These are phyloP conservation scores for Phyllotreta cruciferae DNA, from an alignment of 2,888 invertebrate genomes.

Conservation along the genomic window DNA sequence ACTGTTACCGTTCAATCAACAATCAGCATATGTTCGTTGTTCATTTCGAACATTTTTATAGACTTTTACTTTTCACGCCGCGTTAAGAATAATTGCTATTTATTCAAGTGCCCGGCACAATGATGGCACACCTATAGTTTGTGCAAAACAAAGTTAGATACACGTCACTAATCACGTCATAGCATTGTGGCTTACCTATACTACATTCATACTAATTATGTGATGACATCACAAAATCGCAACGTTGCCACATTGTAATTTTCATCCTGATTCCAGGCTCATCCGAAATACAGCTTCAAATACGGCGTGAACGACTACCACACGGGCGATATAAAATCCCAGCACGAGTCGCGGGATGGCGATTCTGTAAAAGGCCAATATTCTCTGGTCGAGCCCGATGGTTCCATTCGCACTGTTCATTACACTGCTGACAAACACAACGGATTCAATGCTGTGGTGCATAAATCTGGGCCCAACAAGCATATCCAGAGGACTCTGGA, in stretches of 20 bases:
- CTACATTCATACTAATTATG: no score
- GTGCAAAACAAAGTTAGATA: no score
- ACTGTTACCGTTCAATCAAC: background rate
- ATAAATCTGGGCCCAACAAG: conserved; percentile 44
- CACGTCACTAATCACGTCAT: no score
- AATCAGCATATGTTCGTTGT: conserved; percentile 1
- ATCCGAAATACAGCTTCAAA: conserved; percentile 56
- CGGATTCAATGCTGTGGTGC: conserved; percentile 58
- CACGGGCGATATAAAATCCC: conserved; percentile 57
- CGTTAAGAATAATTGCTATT: background rate
- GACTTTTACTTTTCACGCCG: conserved; percentile 6
- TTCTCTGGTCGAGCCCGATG: conserved; percentile 58
- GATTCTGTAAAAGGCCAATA: conserved; percentile 59
- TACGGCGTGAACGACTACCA: conserved; percentile 58
- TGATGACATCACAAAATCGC: no score
- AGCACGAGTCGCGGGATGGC: conserved; percentile 56
- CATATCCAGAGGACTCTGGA: conserved; percentile 36
- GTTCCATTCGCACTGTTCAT: conserved; percentile 56
- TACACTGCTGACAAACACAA: conserved; percentile 58
- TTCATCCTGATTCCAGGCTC: conserved; percentile 45
- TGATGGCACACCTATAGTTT: no score
- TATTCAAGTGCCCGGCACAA: background rate
- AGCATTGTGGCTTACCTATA: no score
- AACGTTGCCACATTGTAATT: background rate
- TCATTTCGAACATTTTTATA: conserved; percentile 2